Evolutionary conservation across 2,797 vertebrate genomes (phyloP).

Genomic region (Onychomys torridus): DNA sequence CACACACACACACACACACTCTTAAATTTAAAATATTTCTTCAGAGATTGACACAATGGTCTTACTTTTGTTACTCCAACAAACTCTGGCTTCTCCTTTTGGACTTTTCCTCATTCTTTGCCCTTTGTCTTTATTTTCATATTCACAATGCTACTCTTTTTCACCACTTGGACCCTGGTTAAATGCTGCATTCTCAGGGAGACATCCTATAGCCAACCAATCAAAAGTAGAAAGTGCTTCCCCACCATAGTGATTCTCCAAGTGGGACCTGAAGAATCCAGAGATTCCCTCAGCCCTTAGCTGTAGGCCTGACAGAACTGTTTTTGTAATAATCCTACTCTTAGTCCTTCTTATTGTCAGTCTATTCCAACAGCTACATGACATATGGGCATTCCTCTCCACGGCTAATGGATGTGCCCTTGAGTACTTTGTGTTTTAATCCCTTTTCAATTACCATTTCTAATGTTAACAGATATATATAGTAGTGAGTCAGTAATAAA

Average conservation of each 20-base stretch:
- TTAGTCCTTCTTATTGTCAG: background rate
- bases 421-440: background rate
- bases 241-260: background rate
- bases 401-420: background rate
- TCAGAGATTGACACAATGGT: background rate
- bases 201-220: background rate
- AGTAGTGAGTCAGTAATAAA: background rate
- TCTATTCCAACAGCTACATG: background rate
- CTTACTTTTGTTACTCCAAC: background rate
- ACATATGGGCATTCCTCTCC: background rate
- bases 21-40: too few relatives aligned
- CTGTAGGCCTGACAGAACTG: background rate
- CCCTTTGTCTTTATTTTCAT: background rate
- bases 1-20: background rate
- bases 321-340: background rate
- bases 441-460: background rate
- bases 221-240: background rate
- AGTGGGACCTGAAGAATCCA: background rate
- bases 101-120: background rate
- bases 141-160: background rate
- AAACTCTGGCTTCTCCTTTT: too few relatives aligned
- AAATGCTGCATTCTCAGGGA: background rate
- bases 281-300: background rate
- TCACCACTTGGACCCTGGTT: background rate
- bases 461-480: background rate